These are phyloP conservation scores for Lymantria dispar DNA, from an alignment of 2,888 invertebrate genomes.

Conservation along the genomic window DNA sequence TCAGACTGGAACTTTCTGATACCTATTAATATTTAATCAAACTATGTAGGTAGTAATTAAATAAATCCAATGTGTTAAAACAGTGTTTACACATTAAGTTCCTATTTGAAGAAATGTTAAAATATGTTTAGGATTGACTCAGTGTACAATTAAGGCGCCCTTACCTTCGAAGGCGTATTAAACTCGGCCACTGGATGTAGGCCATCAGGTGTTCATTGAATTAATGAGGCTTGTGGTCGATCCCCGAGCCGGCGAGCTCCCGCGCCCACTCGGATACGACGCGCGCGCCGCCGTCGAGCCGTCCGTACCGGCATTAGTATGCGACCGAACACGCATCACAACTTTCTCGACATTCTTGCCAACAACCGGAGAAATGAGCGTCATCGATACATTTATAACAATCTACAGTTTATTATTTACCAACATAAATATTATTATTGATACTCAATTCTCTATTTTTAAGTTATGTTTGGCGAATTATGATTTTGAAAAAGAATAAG, in stretches of 20 bases:
- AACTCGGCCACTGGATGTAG: constrained; percentile 63
- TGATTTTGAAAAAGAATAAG: no score
- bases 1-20: no score
- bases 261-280: constrained; percentile 33
- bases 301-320: constrained; percentile 69
- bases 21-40: no score
- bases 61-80: no score
- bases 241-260: constrained; percentile 26
- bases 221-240: constrained; percentile 48
- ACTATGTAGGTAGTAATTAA: no score
- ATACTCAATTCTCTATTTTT: neutral
- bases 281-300: constrained; percentile 48
- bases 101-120: neutral
- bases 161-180: constrained; percentile 4
- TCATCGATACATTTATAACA: constrained; percentile 57
- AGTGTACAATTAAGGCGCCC: constrained; percentile 4
- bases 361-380: constrained; percentile 72
- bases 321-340: constrained; percentile 73
- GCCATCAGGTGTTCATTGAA: constrained; percentile 69
- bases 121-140: neutral
- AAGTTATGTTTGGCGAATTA: no score
- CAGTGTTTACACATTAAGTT: no score
- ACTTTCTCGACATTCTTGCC: constrained; percentile 81
- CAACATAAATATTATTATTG: constrained; percentile 1
- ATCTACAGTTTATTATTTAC: constrained; percentile 30